These are phyloP conservation scores for Digitonthophagus gazella DNA, from an alignment of 2,888 invertebrate genomes.

Conservation along the genomic window DNA sequence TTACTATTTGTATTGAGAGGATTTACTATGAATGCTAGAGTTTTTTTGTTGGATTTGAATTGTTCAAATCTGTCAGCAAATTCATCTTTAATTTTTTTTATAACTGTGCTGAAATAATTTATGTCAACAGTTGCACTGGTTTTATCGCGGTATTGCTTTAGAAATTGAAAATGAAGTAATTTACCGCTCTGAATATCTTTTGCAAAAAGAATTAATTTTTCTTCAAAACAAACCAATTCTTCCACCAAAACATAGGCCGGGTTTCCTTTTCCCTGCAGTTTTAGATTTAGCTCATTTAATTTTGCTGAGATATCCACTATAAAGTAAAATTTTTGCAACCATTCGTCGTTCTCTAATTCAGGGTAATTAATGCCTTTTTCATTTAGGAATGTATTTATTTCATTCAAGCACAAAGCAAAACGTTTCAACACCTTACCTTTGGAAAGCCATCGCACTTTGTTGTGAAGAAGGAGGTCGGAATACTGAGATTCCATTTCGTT, in stretches of 20 bases:
- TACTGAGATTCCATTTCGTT: conserved; percentile 31
- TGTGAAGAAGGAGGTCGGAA: conserved; percentile 33
- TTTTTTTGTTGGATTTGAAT: conserved; percentile 34
- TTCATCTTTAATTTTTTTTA: conserved; percentile 32
- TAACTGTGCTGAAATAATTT: conserved; percentile 27
- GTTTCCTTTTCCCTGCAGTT: conserved; percentile 39
- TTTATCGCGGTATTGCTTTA: conserved; percentile 31
- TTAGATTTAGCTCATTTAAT: conserved; percentile 35
- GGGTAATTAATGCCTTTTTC: conserved; percentile 31
- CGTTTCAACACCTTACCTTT: conserved; percentile 33
- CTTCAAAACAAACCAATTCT: too few species aligned
- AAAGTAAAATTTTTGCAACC: conserved; percentile 32
- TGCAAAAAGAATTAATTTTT: conserved; percentile 21
- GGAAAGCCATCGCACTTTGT: conserved; percentile 33
- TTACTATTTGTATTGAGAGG: conserved; percentile 36
- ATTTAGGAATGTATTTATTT: conserved; percentile 29
- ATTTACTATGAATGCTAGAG: conserved; percentile 35
- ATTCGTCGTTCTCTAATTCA: conserved; percentile 33
- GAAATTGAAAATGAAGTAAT: conserved; percentile 29
- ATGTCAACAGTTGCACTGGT: conserved; percentile 30
- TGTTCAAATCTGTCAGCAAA: conserved; percentile 34
- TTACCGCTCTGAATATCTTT: conserved; percentile 27
- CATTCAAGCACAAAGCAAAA: conserved; percentile 32
- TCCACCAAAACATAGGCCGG: too few species aligned
- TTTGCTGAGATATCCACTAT: conserved; percentile 28